These are phyloP conservation scores for Phorcus lineatus DNA, from an alignment of 2,888 invertebrate genomes.

Conservation along the genomic window DNA sequence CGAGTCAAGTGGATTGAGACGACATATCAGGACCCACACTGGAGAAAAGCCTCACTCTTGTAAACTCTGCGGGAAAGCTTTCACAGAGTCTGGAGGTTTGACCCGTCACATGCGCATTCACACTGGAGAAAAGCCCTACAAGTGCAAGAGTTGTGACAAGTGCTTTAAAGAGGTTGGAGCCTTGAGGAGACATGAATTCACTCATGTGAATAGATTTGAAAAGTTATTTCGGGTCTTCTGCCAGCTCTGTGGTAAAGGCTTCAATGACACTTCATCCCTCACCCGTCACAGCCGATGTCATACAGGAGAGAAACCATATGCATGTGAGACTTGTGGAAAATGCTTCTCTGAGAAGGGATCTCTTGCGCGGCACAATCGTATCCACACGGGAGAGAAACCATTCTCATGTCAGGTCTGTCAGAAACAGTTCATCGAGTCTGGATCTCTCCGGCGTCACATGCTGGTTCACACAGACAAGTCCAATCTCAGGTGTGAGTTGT, in stretches of 20 bases:
- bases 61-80: no score
- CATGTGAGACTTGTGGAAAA: neutral
- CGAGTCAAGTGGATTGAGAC: no score
- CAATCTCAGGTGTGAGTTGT: neutral
- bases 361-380: neutral
- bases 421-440: neutral
- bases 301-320: neutral
- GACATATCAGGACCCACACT: no score
- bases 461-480: constrained; percentile 7
- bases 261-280: neutral
- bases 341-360: neutral
- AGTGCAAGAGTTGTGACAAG: no score
- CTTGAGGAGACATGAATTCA: neutral
- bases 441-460: constrained; percentile 16
- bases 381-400: constrained; percentile 15
- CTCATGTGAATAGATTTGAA: neutral
- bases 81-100: no score
- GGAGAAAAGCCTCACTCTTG: no score
- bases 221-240: constrained; percentile 1
- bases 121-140: no score
- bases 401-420: constrained; percentile 17
- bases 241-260: neutral
- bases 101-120: no score
- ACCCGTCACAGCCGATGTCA: neutral
- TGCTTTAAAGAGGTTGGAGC: no score